These are phyloP conservation scores for Silurus lanzhouensis DNA, from an alignment of 2,797 vertebrate genomes.

Conservation along the genomic window DNA sequence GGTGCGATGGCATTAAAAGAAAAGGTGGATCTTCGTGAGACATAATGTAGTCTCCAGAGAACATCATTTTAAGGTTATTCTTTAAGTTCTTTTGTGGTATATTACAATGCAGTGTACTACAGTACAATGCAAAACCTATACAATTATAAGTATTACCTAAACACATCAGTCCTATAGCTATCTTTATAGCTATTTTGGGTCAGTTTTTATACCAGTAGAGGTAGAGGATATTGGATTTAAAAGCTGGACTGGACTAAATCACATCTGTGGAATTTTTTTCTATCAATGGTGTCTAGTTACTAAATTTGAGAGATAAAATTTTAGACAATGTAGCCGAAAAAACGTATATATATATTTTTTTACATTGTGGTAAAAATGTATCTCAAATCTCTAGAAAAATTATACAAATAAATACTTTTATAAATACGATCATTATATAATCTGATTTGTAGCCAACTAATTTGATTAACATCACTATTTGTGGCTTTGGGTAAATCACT, in stretches of 20 bases:
- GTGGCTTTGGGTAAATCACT: not conserved
- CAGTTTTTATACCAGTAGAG: not conserved
- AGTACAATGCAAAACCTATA: not conserved
- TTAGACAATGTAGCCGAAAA: not conserved
- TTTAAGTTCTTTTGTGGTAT: not conserved
- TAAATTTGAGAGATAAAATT: not conserved
- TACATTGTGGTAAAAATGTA: not conserved
- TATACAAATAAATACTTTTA: not conserved
- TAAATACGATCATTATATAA: too few relatives aligned
- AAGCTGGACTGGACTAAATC: not conserved
- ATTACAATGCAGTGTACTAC: too few relatives aligned
- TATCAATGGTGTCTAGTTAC: too few relatives aligned
- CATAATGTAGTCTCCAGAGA: not conserved
- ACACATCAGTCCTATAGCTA: not conserved
- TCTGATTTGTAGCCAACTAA: not conserved
- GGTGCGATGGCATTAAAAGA: not conserved
- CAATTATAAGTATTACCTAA: too few relatives aligned
- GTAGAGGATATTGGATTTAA: not conserved
- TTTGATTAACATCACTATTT: not conserved
- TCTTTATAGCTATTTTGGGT: not conserved
- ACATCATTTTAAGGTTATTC: not conserved
- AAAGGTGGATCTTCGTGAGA: conserved; percentile 11
- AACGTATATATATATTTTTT: too few relatives aligned
- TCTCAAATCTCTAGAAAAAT: not conserved
- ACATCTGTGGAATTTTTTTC: not conserved